Evolutionary conservation across 2,888 invertebrate species (phyloP).

Genomic region (Serrognathus titanus): DNA sequence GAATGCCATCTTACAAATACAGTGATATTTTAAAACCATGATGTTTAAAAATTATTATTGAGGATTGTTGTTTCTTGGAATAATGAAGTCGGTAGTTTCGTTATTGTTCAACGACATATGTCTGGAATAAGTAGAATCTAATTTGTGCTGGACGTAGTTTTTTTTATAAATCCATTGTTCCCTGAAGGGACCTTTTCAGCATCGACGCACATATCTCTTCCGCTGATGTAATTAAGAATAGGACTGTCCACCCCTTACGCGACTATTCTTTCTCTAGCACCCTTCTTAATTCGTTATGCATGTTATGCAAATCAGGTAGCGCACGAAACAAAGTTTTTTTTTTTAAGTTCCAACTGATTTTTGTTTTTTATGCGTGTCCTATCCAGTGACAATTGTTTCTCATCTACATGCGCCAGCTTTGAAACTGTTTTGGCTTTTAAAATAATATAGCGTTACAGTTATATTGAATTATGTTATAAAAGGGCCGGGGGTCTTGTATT

Average conservation of each 20-base stretch:
- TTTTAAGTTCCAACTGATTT: constrained; percentile 36
- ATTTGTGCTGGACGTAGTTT: constrained; percentile 18
- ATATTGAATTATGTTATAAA: constrained; percentile 25
- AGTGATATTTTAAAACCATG: background rate
- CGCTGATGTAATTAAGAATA: constrained; percentile 17
- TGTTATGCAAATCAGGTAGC: constrained; percentile 37
- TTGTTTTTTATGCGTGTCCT: constrained; percentile 29
- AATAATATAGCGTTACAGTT: constrained; percentile 26
- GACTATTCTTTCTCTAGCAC: constrained; percentile 21
- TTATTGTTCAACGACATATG: too few relatives aligned
- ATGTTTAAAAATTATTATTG: too few relatives aligned
- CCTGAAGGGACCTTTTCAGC: constrained; percentile 19
- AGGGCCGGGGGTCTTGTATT: constrained; percentile 20
- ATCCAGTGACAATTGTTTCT: constrained; percentile 36
- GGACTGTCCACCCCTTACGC: constrained; percentile 28
- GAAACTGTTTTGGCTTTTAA: constrained; percentile 27
- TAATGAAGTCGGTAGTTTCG: constrained; percentile 1
- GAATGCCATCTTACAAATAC: background rate
- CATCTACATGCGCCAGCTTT: constrained; percentile 26
- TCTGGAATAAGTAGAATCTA: too few relatives aligned
- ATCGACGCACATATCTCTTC: constrained; percentile 20
- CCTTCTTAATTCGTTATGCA: constrained; percentile 38
- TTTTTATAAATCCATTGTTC: constrained; percentile 27
- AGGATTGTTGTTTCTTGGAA: background rate
- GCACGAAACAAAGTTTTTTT: constrained; percentile 36